Percentiles rank a stretch among this genome's conserved stretches.
Evolutionary conservation across 2,888 invertebrate species (phyloP).

Genomic region (Nineta flava): DNA sequence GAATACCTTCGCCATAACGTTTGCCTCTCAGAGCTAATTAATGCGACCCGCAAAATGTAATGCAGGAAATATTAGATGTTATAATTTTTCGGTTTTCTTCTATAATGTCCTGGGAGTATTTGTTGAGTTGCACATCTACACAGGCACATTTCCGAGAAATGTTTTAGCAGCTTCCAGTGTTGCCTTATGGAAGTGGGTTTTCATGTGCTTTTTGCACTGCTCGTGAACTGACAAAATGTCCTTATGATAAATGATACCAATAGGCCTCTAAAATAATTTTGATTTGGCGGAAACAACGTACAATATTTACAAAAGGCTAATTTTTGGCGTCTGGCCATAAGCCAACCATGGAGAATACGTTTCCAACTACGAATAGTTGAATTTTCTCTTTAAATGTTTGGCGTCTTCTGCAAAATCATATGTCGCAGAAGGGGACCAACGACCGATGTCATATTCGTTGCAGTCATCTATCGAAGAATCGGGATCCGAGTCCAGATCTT

Average conservation of each 20-base stretch:
- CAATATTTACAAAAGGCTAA: constrained; percentile 16
- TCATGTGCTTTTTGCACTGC: constrained; percentile 13
- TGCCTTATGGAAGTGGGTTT: constrained; percentile 14
- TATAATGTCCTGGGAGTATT: constrained; percentile 13
- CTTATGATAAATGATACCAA: constrained; percentile 16
- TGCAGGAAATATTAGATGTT: constrained; percentile 15
- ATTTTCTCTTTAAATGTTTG: constrained; percentile 14
- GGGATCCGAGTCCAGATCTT: background rate
- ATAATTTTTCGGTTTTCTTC: constrained; percentile 14
- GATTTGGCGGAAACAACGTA: constrained; percentile 15
- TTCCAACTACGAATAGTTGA: constrained; percentile 12
- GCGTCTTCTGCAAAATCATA: constrained; percentile 12
- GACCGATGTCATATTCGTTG: constrained; percentile 13
- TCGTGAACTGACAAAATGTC: constrained; percentile 16
- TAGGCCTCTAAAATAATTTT: constrained; percentile 13
- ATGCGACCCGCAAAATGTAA: constrained; percentile 6
- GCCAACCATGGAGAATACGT: constrained; percentile 12
- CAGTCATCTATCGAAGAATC: constrained; percentile 6
- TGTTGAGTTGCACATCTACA: constrained; percentile 10
- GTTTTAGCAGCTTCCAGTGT: constrained; percentile 16
- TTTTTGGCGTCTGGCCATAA: constrained; percentile 14
- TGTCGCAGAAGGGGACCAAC: constrained; percentile 11
- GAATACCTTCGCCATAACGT: constrained; percentile 13
- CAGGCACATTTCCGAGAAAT: constrained; percentile 15
- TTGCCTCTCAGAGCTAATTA: constrained; percentile 11